Evolutionary conservation across 2,888 invertebrate genomes (phyloP), one percentile per base, ranked within the genome.

Genomic region (Baronia brevicornis): DNA sequence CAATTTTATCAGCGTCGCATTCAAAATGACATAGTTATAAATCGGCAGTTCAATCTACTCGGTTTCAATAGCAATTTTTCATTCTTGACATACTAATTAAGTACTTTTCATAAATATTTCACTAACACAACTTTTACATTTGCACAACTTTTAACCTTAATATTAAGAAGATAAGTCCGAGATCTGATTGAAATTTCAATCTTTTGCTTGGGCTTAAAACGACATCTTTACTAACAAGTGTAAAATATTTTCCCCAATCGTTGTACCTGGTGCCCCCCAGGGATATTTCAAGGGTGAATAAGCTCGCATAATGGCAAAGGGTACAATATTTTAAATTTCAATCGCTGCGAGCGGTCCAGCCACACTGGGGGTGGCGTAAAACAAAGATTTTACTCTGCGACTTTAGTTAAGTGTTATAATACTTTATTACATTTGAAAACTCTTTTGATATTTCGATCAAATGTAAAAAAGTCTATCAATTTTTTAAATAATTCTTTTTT

Each of bases 251-350:
- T 80, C 80, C 82, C 82, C 79, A 77, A 80, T 79, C 78, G 75
- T 64, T 59, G 80, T 80, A 82, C 82, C 84, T 82, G 82, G 70
- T 70, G 63, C 70, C 82, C 80, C 84, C 79, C 51, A 70, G 84
- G 84, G 85, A 84, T 85, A 85, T 85, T 85, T 85, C 84, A 85
- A 80, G 84, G 84, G 84, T 84, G 85, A 82, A 82, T 82, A 82
- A 84, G 82, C 84, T 75, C 70, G 79, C 72, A 84, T 84, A 84
- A 85, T 84, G 77, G 84, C 79, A 82, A 84, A 80, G 82, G 82
- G 84, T 84, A 84, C 80, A 82, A 84, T 84, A 84, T 85, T 85
- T 84, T 82, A 84, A 84, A 84, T 84, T 84, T 82, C 82, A 82
- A 84, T 82, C 82, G 80, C 82, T 78, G 80, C 75, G 65, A 82